Evolutionary conservation across 2,888 invertebrate species (phyloP).

Genomic region (Meiosimyza decipiens): DNA sequence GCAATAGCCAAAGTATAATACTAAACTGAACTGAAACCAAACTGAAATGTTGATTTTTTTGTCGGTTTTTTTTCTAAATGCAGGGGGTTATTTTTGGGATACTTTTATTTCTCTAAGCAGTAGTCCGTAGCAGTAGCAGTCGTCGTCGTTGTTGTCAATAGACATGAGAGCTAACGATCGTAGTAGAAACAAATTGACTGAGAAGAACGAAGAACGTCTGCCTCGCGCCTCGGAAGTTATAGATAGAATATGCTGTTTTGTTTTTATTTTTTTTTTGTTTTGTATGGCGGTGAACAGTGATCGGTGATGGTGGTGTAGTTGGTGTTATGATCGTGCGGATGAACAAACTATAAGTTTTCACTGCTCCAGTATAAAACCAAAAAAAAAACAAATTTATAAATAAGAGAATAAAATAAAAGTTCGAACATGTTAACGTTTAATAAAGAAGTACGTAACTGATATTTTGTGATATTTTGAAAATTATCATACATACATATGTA

Average conservation of each 20-base stretch:
- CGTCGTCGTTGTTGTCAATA: conserved; percentile 45
- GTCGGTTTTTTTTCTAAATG: conserved; percentile 36
- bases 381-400: background rate
- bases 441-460: no score
- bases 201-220: background rate
- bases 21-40: conserved; percentile 6
- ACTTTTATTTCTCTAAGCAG: conserved; percentile 48
- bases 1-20: background rate
- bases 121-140: conserved; percentile 39
- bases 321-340: background rate
- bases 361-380: no score
- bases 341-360: no score
- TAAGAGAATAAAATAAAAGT: background rate
- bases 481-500: no score
- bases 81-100: conserved; percentile 60
- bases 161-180: conserved; percentile 51
- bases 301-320: background rate
- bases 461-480: no score
- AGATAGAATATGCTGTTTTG: conserved; percentile 15
- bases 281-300: background rate
- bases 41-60: conserved; percentile 15
- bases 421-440: background rate
- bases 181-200: conserved; percentile 29
- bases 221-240: background rate
- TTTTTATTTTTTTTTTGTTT: no score